A percentile compares a stretch with the other conserved stretches of the same genome.
These are phyloP conservation scores for Illadopsis cleaveri DNA, from an alignment of 2,113 vertebrate genomes.

Conservation along the genomic window DNA sequence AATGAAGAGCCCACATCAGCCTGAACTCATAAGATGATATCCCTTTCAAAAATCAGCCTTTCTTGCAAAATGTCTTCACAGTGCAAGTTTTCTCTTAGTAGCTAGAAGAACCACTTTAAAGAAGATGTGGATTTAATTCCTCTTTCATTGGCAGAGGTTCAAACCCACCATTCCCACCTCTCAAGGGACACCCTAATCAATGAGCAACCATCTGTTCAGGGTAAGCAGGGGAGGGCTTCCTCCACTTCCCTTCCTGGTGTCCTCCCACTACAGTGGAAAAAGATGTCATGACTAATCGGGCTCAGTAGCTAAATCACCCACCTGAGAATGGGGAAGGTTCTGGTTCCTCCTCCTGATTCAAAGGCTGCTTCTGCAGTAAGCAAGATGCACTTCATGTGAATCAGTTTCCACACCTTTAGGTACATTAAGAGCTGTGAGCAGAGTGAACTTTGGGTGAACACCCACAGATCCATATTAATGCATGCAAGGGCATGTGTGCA, in stretches of 20 bases:
- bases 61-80: neutral
- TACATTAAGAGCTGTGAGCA: neutral
- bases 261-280: neutral
- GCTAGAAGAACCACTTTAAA: neutral
- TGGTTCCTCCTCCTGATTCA: neutral
- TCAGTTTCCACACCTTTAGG: neutral
- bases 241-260: neutral
- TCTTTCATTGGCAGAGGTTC: conserved; percentile 20
- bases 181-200: conserved; percentile 27
- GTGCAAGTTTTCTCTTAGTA: neutral
- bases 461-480: neutral
- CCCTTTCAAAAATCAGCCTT: neutral
- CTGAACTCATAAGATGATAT: neutral
- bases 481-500: neutral
- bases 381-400: neutral
- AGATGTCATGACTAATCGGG: neutral
- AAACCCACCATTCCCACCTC: neutral
- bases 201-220: conserved; percentile 23
- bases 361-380: neutral
- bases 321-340: neutral
- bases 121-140: neutral
- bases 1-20: neutral
- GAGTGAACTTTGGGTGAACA: neutral
- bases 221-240: neutral
- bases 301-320: conserved; percentile 13